Evolutionary conservation across 2,113 vertebrate genomes (phyloP), one percentile per base, ranked within the genome.

Genomic region (Thalassoma bifasciatum): DNA sequence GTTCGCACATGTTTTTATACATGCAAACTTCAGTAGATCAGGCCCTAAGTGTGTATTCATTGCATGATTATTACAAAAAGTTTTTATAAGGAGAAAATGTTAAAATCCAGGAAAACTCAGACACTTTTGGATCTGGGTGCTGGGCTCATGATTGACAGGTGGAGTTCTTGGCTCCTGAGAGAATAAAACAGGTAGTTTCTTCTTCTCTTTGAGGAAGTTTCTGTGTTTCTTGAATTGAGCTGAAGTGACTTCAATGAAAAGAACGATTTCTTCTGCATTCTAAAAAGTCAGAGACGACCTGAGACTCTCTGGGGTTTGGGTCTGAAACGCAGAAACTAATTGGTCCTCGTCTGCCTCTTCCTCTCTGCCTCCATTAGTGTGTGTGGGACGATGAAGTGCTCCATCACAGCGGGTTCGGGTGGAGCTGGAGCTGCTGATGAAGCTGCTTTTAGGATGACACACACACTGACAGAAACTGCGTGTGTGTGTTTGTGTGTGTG

Each of bases 271-370:
- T 17, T 56, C 30, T 0, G 56, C 46, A 75, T 72, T 75, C 77
- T 78, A 58, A 72, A 74, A 68, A 77, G 17, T 23, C 22, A 2
- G 54, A 58, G 68, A 67, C 38, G 14, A 73, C 62, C 53, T 5
- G 1, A 34, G 47, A 54, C 72, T 83, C n/a, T n/a, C 72, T 46
- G 54, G 78, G 81, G 44, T 74, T 79, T 70, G 26, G 72, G 56
- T 68, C 68, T 81, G 60, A 11, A 49, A 11, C 66, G n/a, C 30
- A 51, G 70, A 83, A 58, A 69, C 49, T 86, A 88, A 88, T 88
- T 86, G 78, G 81, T 75, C 84, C 52, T 74, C 6, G 26, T 79
- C 72, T 78, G n/a, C 54, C 50, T 63, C 56, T 74, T 53, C 40
- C 51, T 72, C 66, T 61, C 21, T 36, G 14, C 51, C 40, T 66